Conservation (phyloP, 1,140 invertebrate species). For the Drosophila malerkotliana region DNA sequence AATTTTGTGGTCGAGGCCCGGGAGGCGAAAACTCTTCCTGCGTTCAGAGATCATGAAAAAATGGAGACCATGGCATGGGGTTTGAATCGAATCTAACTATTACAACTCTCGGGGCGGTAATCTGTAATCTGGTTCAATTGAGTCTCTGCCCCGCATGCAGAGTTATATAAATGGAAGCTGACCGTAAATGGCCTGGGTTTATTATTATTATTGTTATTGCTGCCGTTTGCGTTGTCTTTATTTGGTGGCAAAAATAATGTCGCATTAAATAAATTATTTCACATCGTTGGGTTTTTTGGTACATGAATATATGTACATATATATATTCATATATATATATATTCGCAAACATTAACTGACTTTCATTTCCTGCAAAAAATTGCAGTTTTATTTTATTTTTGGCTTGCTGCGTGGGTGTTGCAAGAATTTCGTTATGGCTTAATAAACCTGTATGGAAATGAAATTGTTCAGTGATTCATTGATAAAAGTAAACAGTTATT, state of each 20-base stretch:
- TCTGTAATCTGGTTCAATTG: slow-evolving; percentile 35
- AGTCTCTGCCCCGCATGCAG: slow-evolving; percentile 12
- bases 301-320: neutral
- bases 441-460: slow-evolving; percentile 39
- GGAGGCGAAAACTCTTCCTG: slow-evolving; percentile 51
- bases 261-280: slow-evolving; percentile 76
- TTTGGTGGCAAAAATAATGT: slow-evolving; percentile 70
- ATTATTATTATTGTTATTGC: slow-evolving; percentile 54
- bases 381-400: slow-evolving; percentile 14
- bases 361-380: slow-evolving; percentile 70
- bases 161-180: slow-evolving; percentile 45
- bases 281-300: slow-evolving; percentile 42
- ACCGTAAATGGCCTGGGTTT: slow-evolving; percentile 69
- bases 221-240: slow-evolving; percentile 70
- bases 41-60: slow-evolving; percentile 31
- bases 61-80: slow-evolving; percentile 11
- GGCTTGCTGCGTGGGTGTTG: slow-evolving; percentile 36
- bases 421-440: slow-evolving; percentile 45
- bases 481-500: slow-evolving; percentile 1
- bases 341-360: slow-evolving; percentile 37
- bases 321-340: neutral
- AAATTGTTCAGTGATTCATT: slow-evolving; percentile 37
- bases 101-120: slow-evolving; percentile 13
- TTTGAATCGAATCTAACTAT: slow-evolving; percentile 16
- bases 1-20: slow-evolving; percentile 40